These are phyloP conservation scores for Crenichthys baileyi DNA, from an alignment of 2,797 vertebrate species.

Conservation along the genomic window DNA sequence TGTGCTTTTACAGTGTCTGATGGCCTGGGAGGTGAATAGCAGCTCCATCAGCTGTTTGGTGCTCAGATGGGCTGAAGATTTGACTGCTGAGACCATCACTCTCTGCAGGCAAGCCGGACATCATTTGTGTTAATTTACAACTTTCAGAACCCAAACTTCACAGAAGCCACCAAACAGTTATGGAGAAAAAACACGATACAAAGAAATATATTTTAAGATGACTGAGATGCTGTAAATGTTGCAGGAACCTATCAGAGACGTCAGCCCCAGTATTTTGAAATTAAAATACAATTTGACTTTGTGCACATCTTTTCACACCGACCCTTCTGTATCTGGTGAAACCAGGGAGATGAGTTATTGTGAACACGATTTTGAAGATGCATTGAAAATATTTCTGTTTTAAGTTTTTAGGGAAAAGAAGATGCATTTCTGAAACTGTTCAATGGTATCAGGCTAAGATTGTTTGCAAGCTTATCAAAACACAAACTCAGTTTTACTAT, in stretches of 20 bases:
- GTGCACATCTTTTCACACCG: background rate
- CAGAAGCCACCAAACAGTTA: background rate
- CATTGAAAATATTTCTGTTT: background rate
- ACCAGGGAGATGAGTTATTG: background rate
- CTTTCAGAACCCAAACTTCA: background rate
- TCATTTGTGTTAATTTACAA: background rate
- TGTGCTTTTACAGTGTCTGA: conserved; percentile 89
- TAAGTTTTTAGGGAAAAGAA: background rate
- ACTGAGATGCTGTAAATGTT: background rate
- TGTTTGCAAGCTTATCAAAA: background rate
- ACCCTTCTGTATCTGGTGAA: background rate
- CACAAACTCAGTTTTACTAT: background rate
- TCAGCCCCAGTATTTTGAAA: background rate
- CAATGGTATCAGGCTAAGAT: background rate
- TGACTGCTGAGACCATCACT: conserved; percentile 75
- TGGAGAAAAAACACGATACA: background rate
- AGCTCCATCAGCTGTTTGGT: conserved; percentile 84
- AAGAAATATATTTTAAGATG: background rate
- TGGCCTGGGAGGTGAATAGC: conserved; percentile 83
- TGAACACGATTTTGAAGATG: background rate
- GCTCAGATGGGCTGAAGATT: conserved; percentile 78
- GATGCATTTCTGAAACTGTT: background rate
- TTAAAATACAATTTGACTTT: background rate
- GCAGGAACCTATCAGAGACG: background rate
- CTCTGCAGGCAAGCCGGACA: conserved; percentile 60